A percentile compares a stretch with the other conserved stretches of the same genome.
phyloP scores from a whole-genome alignment of 2,888 invertebrate genomes.

The Corythucha ciliata region DNA sequence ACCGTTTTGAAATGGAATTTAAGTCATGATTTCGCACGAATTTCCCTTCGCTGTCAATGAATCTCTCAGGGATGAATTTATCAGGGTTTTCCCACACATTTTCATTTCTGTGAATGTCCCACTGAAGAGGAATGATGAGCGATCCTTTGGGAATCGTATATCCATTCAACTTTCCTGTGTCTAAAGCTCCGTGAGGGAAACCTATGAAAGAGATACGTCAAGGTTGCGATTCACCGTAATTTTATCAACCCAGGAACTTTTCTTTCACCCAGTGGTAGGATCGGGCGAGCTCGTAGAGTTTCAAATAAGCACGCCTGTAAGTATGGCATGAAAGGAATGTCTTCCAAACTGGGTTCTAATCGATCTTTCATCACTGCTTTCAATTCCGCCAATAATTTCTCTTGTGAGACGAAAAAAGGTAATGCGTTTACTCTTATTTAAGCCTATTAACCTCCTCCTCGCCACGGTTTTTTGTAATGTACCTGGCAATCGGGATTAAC shows the following conservation, averaged over 20 bases:
- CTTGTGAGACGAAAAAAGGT: too few relatives aligned
- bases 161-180: constrained; percentile 42
- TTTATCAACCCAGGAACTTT: too few relatives aligned
- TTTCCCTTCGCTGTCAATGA: constrained; percentile 51
- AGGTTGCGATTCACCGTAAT: too few relatives aligned
- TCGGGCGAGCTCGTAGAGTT: constrained; percentile 65
- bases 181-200: constrained; percentile 67
- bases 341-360: constrained; percentile 46
- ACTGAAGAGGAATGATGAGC: constrained; percentile 71
- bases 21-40: constrained; percentile 53
- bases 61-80: constrained; percentile 57
- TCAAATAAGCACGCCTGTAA: constrained; percentile 69
- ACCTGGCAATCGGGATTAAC: constrained; percentile 57
- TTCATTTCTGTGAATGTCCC: constrained; percentile 69
- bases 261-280: constrained; percentile 56
- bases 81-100: constrained; percentile 58
- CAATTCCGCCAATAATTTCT: constrained; percentile 37
- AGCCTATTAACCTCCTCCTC: too few relatives aligned
- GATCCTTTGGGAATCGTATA: constrained; percentile 56
- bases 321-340: constrained; percentile 49
- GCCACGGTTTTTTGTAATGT: constrained; percentile 25
- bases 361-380: constrained; percentile 27
- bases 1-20: constrained; percentile 79
- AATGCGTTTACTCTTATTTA: too few relatives aligned
- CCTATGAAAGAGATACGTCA: too few relatives aligned